Conservation (phyloP, 2,888 invertebrate genomes). For the Cerceris ruficornis region DNA sequence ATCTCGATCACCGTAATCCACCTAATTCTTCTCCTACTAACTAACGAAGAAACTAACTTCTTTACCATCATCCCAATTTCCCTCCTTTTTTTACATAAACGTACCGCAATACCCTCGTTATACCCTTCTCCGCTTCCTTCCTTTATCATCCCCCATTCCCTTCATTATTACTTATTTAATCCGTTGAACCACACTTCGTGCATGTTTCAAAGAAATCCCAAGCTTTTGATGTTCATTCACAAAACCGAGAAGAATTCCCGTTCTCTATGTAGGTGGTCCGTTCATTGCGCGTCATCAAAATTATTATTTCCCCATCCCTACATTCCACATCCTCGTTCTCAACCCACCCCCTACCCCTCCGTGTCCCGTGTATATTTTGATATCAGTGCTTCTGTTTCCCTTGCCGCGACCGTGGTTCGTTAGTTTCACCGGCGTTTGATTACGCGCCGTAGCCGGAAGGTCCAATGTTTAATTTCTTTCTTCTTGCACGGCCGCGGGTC, state of each 20-base stretch:
- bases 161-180: background rate
- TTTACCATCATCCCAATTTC: too few species aligned
- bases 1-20: conserved; percentile 35
- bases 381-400: conserved; percentile 34
- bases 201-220: conserved; percentile 5
- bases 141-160: background rate
- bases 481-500: conserved; percentile 54
- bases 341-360: conserved; percentile 9
- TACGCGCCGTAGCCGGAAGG: conserved; percentile 68
- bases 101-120: too few species aligned
- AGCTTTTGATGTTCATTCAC: background rate
- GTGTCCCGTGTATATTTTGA: conserved; percentile 43
- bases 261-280: background rate
- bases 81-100: too few species aligned
- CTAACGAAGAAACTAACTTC: background rate
- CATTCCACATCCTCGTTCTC: conserved; percentile 7
- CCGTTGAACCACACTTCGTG: background rate
- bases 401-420: conserved; percentile 37
- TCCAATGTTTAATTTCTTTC: conserved; percentile 74
- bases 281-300: conserved; percentile 40
- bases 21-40: conserved; percentile 36
- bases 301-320: conserved; percentile 49
- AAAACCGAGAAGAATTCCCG: background rate
- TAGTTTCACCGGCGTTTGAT: conserved; percentile 70
- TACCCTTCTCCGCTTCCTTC: too few species aligned